Evolutionary conservation across 2,113 vertebrate genomes (phyloP).

Genomic region (Pachycephala philippinensis): DNA sequence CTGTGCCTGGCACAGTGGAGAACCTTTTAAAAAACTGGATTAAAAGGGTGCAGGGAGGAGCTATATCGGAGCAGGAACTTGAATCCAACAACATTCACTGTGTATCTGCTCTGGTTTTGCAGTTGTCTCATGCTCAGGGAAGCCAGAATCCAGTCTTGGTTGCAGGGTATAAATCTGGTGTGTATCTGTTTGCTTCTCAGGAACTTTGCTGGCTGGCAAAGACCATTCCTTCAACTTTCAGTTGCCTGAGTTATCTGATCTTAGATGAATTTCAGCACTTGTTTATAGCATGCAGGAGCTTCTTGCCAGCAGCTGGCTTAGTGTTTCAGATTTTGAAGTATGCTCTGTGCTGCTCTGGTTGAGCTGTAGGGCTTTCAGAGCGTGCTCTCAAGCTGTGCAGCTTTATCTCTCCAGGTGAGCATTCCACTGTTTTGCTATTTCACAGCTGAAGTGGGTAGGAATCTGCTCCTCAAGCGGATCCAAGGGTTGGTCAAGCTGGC

Average conservation of each 20-base stretch:
- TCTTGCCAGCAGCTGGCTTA: constrained; percentile 30
- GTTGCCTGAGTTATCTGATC: constrained; percentile 43
- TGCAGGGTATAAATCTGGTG: neutral
- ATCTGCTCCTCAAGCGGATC: neutral
- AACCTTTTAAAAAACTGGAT: neutral
- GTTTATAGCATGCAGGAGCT: constrained; percentile 8
- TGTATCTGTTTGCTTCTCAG: neutral
- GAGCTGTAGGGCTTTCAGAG: neutral
- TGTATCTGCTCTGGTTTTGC: neutral
- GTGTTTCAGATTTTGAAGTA: neutral
- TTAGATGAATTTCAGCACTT: constrained; percentile 56
- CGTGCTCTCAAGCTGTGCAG: neutral
- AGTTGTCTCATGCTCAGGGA: neutral
- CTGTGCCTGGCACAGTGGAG: neutral
- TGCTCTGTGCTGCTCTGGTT: neutral
- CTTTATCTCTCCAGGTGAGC: constrained; percentile 19
- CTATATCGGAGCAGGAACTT: neutral
- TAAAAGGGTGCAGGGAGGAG: neutral
- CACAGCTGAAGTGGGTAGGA: neutral
- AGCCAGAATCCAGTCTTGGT: neutral
- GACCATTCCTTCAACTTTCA: neutral
- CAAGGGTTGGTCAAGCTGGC: neutral
- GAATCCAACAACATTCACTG: fast-evolving
- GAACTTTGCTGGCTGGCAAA: neutral
- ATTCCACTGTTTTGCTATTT: neutral